These are phyloP conservation scores for Trachemys scripta DNA, from an alignment of 2,113 vertebrate species.

Conservation along the genomic window DNA sequence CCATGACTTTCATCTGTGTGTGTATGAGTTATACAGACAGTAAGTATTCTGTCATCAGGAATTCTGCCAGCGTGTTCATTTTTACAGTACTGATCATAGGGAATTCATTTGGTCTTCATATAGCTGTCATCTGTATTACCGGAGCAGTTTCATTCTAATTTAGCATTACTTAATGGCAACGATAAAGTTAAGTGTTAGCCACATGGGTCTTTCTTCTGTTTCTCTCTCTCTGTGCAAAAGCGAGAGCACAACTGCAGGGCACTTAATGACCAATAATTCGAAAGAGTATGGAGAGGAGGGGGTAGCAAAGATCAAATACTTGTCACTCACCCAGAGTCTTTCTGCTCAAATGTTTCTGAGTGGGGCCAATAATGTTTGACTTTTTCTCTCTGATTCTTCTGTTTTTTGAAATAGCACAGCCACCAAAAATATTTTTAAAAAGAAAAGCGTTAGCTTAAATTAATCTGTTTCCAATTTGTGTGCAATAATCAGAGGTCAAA, in stretches of 20 bases:
- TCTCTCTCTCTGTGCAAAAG: constrained; percentile 43
- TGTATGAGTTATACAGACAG: constrained; percentile 42
- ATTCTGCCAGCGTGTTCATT: constrained; percentile 48
- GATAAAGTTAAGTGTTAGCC: constrained; percentile 76
- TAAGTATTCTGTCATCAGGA: constrained; percentile 51
- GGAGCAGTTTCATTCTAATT: constrained; percentile 73
- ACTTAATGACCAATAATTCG: constrained; percentile 71
- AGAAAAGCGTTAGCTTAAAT: background rate
- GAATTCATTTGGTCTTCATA: constrained; percentile 77
- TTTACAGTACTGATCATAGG: constrained; percentile 62
- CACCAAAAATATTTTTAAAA: constrained; percentile 5
- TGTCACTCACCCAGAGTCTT: constrained; percentile 65
- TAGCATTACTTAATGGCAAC: constrained; percentile 73
- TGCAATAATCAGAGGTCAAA: background rate
- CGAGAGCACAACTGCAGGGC: constrained; percentile 42
- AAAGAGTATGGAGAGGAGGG: constrained; percentile 54
- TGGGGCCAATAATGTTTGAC: background rate
- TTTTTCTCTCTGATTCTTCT: background rate
- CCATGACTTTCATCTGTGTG: background rate
- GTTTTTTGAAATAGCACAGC: background rate
- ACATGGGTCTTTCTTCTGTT: constrained; percentile 55
- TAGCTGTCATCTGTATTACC: constrained; percentile 75
- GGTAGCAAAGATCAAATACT: constrained; percentile 70
- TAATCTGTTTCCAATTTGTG: background rate
- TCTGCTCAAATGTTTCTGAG: constrained; percentile 57